Base-by-base conservation (phyloP, 2,888 invertebrate species). In the Zaprionus obscuricornis region DNA sequence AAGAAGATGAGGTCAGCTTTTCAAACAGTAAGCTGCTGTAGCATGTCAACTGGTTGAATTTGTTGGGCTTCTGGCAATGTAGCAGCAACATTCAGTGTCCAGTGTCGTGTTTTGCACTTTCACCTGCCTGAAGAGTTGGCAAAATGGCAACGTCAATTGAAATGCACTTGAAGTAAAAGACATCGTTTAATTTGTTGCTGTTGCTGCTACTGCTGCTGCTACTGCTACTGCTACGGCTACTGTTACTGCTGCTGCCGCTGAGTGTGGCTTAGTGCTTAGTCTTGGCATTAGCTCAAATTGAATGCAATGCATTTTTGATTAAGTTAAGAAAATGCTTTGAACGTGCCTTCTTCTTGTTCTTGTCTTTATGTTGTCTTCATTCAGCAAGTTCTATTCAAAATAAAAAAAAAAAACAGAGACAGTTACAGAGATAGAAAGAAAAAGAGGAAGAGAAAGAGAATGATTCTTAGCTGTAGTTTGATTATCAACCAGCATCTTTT, bases 241-340 rank as follows among this genome's bases (percentile, higher is more conserved):
- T 8, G 10, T n/a, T 13, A 5, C 37, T 33, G 6, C 14, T 13
- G 49, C 58, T 22, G n/a, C 11, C 24, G n/a, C 14, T n/a, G 16
- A 45, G 50, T 45, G 40, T 27, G 57, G 74, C 82, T 84, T 74
- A 76, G 29, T 31, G 74, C 82, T 84, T 74, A 76, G 29, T 31
- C 22, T 11, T n/a, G 50, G 57, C 43, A 72, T 63, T 72, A 67
- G 33, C 56, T 58, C 56, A 50, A 66, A 59, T 73, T 64, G 62
- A 84, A 82, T 77, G 65, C 63, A 49, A 47, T 66, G 67, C 63
- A 66, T 74, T 77, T 81, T 50, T 65, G 85, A 70, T 78, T 58
- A 60, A 37, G 47, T 70, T 59, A n/a, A n/a, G 33, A 42, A 56
- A 37, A 20, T 18, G 42, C 45, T 45, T 50, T 51, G 26, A 60